Base-by-base conservation (phyloP, 2,888 invertebrate genomes). In the Subacronicta megacephala region DNA sequence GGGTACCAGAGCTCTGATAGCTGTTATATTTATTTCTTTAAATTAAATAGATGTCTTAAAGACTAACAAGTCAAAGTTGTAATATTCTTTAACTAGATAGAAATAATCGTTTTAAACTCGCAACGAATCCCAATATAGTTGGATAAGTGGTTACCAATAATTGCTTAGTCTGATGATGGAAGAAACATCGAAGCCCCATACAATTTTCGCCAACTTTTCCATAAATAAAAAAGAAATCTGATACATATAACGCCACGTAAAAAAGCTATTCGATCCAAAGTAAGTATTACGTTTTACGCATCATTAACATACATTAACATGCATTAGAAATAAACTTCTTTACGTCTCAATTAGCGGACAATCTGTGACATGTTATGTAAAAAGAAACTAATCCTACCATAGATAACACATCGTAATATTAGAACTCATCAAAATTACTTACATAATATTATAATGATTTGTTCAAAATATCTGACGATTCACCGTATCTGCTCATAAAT, bases 231-330 rank as follows among this genome's bases (percentile, higher is more conserved):
- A 26, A 26, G 26, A 10, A 10, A 26, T 10, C 2, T 26, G 10
- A 1, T 9, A 20, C 23, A 23, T 7, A 29, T n/a, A 15, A 9
- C 41, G 1, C 29, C 36, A 36, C 31, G 7, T 16, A 15, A 13
- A 13, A 47, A 55, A 13, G 13, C 26, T 56, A 37, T 42, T n/a
- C 16, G 18, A 50, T 20, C 20, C n/a, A 15, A 36, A 38, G 9
- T 51, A 36, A 38, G 9, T 51, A 20, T 57, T 50, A 36, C 38
- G 42, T 40, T 65, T 65, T 37, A 37, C 2, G 1, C 7, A 46
- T 16, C 9, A 64, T 72, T 66, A 59, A 0, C 60, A 72, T 66
- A 43, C n/a, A 41, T 50, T 65, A 23, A 17, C 43, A 66, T 67
- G 16, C 16, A 16, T 51, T 36, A 42, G n/a, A 5, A 15, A 17